Evolutionary conservation across 2,113 vertebrate genomes (phyloP).

Genomic region (Ochotona curzoniae): DNA sequence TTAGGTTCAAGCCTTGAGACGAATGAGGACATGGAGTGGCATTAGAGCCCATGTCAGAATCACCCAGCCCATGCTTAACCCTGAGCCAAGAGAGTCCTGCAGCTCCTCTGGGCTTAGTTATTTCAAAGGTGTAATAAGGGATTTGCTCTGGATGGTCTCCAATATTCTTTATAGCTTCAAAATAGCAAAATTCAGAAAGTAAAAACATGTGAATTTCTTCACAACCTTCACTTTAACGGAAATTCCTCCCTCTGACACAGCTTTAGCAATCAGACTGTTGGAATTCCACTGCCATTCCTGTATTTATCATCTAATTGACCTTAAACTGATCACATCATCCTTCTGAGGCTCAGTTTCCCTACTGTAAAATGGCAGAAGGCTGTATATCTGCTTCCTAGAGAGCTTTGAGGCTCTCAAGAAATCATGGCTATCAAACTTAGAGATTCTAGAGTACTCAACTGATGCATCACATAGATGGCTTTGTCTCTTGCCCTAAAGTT

Average conservation of each 20-base stretch:
- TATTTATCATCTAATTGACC: neutral
- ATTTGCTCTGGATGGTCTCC: neutral
- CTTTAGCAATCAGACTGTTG: neutral
- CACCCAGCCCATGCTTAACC: neutral
- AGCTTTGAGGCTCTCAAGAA: neutral
- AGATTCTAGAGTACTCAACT: neutral
- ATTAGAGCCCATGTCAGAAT: neutral
- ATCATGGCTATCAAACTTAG: neutral
- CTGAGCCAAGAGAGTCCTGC: neutral
- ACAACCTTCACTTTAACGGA: neutral
- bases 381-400: neutral
- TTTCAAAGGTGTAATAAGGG: neutral
- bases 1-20: neutral
- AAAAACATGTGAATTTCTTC: neutral
- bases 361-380: neutral
- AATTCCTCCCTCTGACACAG: neutral
- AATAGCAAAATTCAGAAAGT: neutral
- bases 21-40: neutral
- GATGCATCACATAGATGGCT: accelerated
- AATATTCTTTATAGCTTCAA: neutral
- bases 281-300: neutral
- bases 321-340: neutral
- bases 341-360: neutral
- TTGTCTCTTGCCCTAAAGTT: accelerated
- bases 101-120: neutral